Evolutionary conservation across 2,113 vertebrate species (phyloP), one percentile per base, ranked within the genome.

Genomic region (Aythya baeri): DNA sequence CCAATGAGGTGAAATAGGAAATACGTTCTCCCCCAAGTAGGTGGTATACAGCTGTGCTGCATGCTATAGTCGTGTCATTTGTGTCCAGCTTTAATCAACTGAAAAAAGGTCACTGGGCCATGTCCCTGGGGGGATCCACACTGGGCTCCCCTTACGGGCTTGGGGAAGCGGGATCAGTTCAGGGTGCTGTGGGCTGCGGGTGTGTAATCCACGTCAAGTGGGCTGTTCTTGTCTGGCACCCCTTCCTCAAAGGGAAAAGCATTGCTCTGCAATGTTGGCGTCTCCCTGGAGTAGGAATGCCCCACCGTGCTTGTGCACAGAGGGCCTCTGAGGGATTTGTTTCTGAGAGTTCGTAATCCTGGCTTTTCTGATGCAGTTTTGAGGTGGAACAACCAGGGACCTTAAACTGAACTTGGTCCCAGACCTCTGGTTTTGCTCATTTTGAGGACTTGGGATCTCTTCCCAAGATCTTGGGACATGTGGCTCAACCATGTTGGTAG

Each of bases 121-220:
- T 9, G 36, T 46, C 29, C 50, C 49, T 17, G 17, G 46, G 20
- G 46, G 46, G 46, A 9, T 49, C 46, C 6, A 0, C 22, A 44
- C 31, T 13, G 43, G 59, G 22, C 21, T 57, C 43, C 16, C 13
- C 36, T 12, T 38, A 11, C 1, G 11, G 43, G 15, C 20, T 1
- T 6, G 52, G 6, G 31, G 62, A 32, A 34, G 17, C 18, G 17
- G 74, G 36, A 1, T 7, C 3, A 13, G 3, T 22, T 54, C 29
- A 5, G 44, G 50, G 55, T 34, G 44, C 50, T 1, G 0, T 1
- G 6, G 0, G 31, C 43, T 1, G 0, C 29, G 1, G 46, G 4
- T 18, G 14, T 14, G 75, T 63, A 58, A 5, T 41, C 46, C 20
- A 2, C 0, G 4, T 20, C 21, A 2, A 4, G 3, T 3, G 43